Conservation (phyloP, 2,113 vertebrate genomes). For the Nestor notabilis region DNA sequence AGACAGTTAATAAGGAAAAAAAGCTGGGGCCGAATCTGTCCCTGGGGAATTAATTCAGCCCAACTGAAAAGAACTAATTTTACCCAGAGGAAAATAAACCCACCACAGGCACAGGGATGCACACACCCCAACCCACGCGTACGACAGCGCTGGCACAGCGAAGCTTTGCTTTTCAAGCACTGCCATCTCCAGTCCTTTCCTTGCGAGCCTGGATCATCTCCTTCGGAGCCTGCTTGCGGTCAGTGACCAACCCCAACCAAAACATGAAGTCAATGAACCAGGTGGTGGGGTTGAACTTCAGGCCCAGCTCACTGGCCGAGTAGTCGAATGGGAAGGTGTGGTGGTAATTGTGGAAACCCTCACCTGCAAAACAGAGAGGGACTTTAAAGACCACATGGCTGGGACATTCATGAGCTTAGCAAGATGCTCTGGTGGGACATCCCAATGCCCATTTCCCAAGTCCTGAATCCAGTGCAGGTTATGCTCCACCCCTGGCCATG, state of each 20-base stretch:
- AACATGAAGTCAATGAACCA: constrained; percentile 88
- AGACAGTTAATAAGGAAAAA: constrained; percentile 45
- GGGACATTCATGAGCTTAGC: not conserved
- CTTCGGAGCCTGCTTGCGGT: constrained; percentile 73
- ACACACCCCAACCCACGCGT: not conserved
- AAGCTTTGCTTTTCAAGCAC: constrained; percentile 34
- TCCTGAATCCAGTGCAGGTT: not conserved
- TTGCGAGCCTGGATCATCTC: constrained; percentile 79
- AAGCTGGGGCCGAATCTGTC: not conserved
- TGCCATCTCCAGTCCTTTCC: constrained; percentile 81
- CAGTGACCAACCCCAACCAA: constrained; percentile 81
- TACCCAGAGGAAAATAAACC: constrained; percentile 8
- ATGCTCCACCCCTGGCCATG: not conserved
- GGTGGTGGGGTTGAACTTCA: constrained; percentile 84
- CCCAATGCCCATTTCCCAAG: not conserved
- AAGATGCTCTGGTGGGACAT: not conserved
- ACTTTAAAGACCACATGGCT: not conserved
- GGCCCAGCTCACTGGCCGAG: constrained; percentile 81
- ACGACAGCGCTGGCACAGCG: not conserved
- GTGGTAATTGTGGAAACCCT: constrained; percentile 82
- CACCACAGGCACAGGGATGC: not conserved
- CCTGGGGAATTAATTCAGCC: not conserved
- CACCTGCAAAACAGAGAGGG: constrained; percentile 70
- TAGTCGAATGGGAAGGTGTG: constrained; percentile 86
- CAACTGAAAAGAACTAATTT: not conserved